Percentiles rank a stretch among this genome's conserved stretches.
phyloP scores from a whole-genome alignment of 2,113 vertebrate genomes.

The Poeciliopsis turrubarensis region DNA sequence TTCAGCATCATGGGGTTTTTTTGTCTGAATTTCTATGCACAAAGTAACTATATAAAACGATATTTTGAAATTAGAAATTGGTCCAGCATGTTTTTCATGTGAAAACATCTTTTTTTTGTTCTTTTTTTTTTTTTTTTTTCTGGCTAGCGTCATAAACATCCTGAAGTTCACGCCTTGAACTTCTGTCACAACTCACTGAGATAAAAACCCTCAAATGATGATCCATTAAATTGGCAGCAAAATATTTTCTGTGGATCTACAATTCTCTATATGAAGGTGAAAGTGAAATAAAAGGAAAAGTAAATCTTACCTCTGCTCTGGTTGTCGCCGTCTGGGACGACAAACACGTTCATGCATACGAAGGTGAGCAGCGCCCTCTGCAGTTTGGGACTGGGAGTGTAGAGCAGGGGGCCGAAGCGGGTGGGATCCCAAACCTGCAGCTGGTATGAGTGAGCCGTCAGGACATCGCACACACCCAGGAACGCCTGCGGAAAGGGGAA shows the following conservation, averaged over 20 bases:
- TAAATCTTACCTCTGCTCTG: constrained; percentile 71
- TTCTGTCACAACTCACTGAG: not conserved
- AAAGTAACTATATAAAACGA: not conserved
- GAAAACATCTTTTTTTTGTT: not conserved
- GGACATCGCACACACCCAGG: constrained; percentile 85
- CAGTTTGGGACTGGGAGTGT: constrained; percentile 82
- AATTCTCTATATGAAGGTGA: not conserved
- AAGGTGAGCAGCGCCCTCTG: constrained; percentile 86
- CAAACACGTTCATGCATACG: constrained; percentile 81
- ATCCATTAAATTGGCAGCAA: not conserved
- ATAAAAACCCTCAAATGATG: not conserved
- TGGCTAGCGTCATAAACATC: not conserved
- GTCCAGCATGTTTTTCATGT: not conserved
- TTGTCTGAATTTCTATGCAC: not conserved
- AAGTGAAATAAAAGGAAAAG: no score
- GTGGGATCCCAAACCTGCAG: constrained; percentile 76
- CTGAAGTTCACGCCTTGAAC: no score
- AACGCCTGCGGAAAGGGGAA: constrained; percentile 78
- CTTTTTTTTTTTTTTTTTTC: not conserved
- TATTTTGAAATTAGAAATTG: not conserved
- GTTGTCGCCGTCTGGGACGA: constrained; percentile 65
- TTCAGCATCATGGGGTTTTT: not conserved
- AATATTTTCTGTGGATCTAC: no score
- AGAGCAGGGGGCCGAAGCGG: constrained; percentile 67
- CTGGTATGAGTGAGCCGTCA: constrained; percentile 86